Conservation (phyloP, 2,888 invertebrate genomes). For the Nemurella pictetii region DNA sequence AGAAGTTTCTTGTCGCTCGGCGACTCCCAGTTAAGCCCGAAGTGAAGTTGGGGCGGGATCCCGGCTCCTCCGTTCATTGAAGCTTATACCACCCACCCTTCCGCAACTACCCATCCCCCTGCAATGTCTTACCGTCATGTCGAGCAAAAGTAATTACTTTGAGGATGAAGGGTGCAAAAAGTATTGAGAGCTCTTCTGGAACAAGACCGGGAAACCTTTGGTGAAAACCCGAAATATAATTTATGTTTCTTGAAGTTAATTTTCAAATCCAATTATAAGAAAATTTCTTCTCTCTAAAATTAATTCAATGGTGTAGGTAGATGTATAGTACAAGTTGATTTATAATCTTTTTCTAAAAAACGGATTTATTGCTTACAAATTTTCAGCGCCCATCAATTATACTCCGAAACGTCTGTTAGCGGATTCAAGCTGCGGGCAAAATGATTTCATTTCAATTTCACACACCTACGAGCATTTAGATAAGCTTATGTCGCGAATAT, state of each 20-base stretch:
- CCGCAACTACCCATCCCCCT: background rate
- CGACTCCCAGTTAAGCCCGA: too few species aligned
- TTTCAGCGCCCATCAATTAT: background rate
- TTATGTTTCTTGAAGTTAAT: slow-evolving; percentile 6
- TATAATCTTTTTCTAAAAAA: background rate
- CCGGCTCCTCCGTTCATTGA: background rate
- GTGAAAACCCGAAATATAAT: slow-evolving; percentile 4
- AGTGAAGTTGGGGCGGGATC: background rate
- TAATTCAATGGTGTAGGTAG: background rate
- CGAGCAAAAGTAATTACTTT: slow-evolving; percentile 17
- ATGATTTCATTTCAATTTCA: background rate
- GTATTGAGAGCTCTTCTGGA: slow-evolving; percentile 9
- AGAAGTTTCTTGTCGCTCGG: background rate
- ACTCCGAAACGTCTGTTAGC: background rate
- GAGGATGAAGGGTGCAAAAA: slow-evolving; percentile 3
- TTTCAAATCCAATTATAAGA: slow-evolving; percentile 6
- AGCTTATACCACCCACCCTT: background rate
- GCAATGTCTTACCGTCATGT: slow-evolving; percentile 9
- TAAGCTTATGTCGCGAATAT: background rate
- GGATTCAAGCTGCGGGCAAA: background rate
- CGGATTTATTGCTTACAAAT: background rate
- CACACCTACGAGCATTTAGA: background rate
- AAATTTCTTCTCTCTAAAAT: background rate
- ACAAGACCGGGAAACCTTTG: background rate
- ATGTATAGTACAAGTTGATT: background rate